Conservation (phyloP, 1,140 invertebrate species). For the Spodoptera frugiperda region DNA sequence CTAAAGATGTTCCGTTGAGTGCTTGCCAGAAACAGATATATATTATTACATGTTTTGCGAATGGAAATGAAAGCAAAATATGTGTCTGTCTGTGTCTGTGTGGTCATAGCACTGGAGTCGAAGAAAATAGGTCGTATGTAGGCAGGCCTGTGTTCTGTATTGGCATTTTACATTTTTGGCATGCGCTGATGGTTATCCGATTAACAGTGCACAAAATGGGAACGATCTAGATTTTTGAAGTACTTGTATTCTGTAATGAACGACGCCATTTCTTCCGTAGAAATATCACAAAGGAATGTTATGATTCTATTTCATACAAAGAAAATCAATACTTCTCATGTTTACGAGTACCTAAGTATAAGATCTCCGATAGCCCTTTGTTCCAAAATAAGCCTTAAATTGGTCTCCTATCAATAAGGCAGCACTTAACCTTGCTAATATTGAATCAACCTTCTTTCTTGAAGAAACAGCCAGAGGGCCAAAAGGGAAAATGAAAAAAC, state of each 20-base stretch:
- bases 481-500: slow-evolving; percentile 45
- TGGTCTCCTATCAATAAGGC: slow-evolving; percentile 36
- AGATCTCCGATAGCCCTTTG: slow-evolving; percentile 4
- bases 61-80: slow-evolving; percentile 1
- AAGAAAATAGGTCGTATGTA: slow-evolving; percentile 10
- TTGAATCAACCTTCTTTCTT: slow-evolving; percentile 54
- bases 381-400: slow-evolving; percentile 7
- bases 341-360: slow-evolving; percentile 4
- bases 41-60: slow-evolving; percentile 10
- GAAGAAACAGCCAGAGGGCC: slow-evolving; percentile 20
- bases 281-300: background rate
- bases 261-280: no score
- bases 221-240: background rate
- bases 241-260: no score
- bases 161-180: slow-evolving; percentile 29
- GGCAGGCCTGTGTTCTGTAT: slow-evolving; percentile 17
- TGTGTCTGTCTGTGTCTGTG: no score
- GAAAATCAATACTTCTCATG: background rate
- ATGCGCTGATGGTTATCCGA: slow-evolving; percentile 17
- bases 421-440: slow-evolving; percentile 51
- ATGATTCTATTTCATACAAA: background rate
- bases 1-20: slow-evolving; percentile 10
- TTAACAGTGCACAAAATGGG: background rate
- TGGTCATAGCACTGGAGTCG: background rate
- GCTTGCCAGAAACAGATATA: slow-evolving; percentile 33